Percentiles rank a stretch among this genome's conserved stretches.
These are phyloP conservation scores for Clarias macrocephalus DNA, from an alignment of 2,113 vertebrate genomes.

Conservation along the genomic window DNA sequence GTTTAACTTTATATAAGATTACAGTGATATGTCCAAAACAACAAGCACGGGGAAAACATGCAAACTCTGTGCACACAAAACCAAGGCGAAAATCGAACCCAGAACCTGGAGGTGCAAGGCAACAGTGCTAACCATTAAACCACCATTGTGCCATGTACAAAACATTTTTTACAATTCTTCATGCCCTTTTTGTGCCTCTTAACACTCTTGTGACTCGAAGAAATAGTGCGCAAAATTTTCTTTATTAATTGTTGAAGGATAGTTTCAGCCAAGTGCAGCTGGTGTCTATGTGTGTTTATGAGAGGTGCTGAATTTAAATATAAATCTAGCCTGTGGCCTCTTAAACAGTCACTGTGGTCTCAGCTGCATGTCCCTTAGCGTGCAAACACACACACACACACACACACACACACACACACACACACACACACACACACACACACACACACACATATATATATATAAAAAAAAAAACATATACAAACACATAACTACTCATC, in stretches of 20 bases:
- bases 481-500: background rate
- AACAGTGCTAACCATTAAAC: too few species aligned
- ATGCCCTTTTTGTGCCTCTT: too few species aligned
- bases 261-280: slow-evolving; percentile 6
- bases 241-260: slow-evolving; percentile 1
- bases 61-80: too few species aligned
- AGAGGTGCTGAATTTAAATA: slow-evolving; percentile 25
- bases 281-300: slow-evolving; percentile 25
- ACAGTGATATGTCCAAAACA: too few species aligned
- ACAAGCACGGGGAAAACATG: too few species aligned
- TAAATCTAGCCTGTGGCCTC: slow-evolving; percentile 33
- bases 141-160: too few species aligned
- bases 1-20: too few species aligned
- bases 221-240: background rate
- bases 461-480: background rate
- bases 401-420: background rate
- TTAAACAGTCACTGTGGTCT: slow-evolving; percentile 31
- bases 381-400: background rate
- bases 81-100: too few species aligned
- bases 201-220: too few species aligned
- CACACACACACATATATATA: slow-evolving; percentile 7
- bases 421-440: slow-evolving; percentile 33
- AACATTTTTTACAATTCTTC: too few species aligned
- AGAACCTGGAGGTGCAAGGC: too few species aligned
- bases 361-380: slow-evolving; percentile 42